A percentile compares a stretch with the other conserved stretches of the same genome.
phyloP scores from a whole-genome alignment of 2,888 invertebrate species.

The Boloria euphrosyne region DNA sequence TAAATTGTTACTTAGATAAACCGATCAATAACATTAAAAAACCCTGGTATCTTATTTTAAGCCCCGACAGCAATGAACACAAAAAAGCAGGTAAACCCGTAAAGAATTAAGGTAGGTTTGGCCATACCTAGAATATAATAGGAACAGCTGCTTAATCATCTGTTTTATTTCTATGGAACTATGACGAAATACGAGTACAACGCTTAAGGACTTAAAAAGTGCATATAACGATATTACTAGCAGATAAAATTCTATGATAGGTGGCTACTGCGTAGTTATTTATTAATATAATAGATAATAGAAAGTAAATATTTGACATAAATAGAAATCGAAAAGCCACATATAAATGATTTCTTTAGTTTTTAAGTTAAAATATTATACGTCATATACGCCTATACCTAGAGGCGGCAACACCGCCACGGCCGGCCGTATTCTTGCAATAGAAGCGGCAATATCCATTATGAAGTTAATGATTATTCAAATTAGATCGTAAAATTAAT shows the following conservation, averaged over 20 bases:
- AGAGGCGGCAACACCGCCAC: conserved; percentile 3
- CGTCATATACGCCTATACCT: not conserved
- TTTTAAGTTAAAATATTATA: not conserved
- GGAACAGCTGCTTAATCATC: conserved; percentile 19
- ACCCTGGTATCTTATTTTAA: not conserved
- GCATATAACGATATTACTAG: not conserved
- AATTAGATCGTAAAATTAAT: conserved; percentile 39
- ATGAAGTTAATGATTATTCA: conserved; percentile 36
- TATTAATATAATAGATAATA: too few relatives aligned
- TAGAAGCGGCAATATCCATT: conserved; percentile 21
- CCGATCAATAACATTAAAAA: not conserved
- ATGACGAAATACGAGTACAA: not conserved
- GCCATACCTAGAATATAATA: conserved; percentile 10
- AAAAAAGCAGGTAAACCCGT: conserved; percentile 29
- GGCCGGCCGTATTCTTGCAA: conserved; percentile 5
- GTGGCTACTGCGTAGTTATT: too few relatives aligned
- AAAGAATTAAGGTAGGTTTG: conserved; percentile 24
- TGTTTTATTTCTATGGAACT: conserved; percentile 7
- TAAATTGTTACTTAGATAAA: too few relatives aligned
- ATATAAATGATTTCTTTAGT: too few relatives aligned
- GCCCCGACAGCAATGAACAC: conserved; percentile 1
- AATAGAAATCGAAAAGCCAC: too few relatives aligned
- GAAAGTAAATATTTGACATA: too few relatives aligned
- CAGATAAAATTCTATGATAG: not conserved
- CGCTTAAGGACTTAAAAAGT: not conserved